Base-by-base conservation (phyloP, 2,113 vertebrate genomes). In the Puntigrus tetrazona region DNA sequence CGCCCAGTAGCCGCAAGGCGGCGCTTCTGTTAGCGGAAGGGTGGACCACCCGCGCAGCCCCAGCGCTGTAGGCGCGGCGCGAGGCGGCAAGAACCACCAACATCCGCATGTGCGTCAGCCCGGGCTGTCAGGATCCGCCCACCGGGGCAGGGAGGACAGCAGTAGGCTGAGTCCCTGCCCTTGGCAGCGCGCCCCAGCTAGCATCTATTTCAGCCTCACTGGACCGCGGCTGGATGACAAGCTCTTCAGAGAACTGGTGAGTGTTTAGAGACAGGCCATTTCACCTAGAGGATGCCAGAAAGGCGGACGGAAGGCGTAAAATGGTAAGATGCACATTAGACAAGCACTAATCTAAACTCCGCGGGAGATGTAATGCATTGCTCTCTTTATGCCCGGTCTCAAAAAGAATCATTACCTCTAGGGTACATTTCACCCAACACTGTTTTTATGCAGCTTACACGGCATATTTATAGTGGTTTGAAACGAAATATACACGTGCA, bases 41-140 rank as follows among this genome's bases (percentile, higher is more conserved):
- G 85, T 89, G 0, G 96, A 98, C 81, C 96, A 98, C 87, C 96
- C 97, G 0, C 96, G 95, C 67, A 96, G 92, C 88, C 96, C 96
- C 78, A 91, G 94, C 27, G 88, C 95, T 0, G 88, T 93, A 76
- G 84, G 73, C 0, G 92, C 95, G 22, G 95, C 2, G 77, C 93
- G 25, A n/a, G 91, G 92, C 18, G 96, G 96, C 72, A 96, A 96
- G 87, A 91, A 86, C 86, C 89, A 94, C 86, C n/a, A 95, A 95
- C 87, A 93, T 98, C 88, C 85, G 89, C 18, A 88, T 98, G 88
- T 95, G 97, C 86, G 90, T 94, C n/a, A 92, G n/a, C n/a, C 97
- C 78, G 90, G 94, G 76, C 94, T 96, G 87, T 94, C 92, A 0
- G 86, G 18, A 13, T 73, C 38, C 20, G 85, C 93, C n/a, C n/a